phyloP scores from a whole-genome alignment of 2,888 invertebrate genomes.

The Xylophagus ater region DNA sequence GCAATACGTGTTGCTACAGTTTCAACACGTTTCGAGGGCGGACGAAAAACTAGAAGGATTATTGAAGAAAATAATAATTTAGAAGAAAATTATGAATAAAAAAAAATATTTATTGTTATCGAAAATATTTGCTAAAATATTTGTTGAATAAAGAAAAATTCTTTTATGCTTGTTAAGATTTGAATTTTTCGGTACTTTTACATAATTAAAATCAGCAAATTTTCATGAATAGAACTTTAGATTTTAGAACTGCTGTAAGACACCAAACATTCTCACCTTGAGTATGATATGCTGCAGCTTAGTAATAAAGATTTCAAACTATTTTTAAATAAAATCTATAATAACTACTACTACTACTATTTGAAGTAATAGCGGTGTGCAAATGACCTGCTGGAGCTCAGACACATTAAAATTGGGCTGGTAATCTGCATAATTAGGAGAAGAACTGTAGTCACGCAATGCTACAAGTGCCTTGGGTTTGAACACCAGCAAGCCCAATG shows the following conservation, averaged over 20 bases:
- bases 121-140: not conserved
- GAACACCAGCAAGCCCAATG: conserved; percentile 5
- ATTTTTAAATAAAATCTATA: too few species aligned
- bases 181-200: too few species aligned
- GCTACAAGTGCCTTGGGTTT: not conserved
- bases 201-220: too few species aligned
- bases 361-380: too few species aligned
- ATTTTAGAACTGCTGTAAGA: too few species aligned
- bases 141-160: not conserved
- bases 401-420: conserved; percentile 4
- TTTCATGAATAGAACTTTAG: too few species aligned
- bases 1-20: conserved; percentile 52
- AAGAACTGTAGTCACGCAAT: not conserved
- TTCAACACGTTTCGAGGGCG: conserved; percentile 33
- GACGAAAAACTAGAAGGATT: conserved; percentile 9
- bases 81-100: conserved; percentile 21
- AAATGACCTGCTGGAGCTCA: not conserved
- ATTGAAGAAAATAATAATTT: conserved; percentile 22
- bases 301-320: too few species aligned
- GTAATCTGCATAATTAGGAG: not conserved
- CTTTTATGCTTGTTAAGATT: conserved; percentile 6
- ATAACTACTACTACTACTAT: too few species aligned
- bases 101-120: not conserved
- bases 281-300: too few species aligned
- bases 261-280: too few species aligned